Percentiles rank a stretch among this genome's conserved stretches.
phyloP scores from a whole-genome alignment of 2,888 invertebrate species.

The Cataglyphis albicans region DNA sequence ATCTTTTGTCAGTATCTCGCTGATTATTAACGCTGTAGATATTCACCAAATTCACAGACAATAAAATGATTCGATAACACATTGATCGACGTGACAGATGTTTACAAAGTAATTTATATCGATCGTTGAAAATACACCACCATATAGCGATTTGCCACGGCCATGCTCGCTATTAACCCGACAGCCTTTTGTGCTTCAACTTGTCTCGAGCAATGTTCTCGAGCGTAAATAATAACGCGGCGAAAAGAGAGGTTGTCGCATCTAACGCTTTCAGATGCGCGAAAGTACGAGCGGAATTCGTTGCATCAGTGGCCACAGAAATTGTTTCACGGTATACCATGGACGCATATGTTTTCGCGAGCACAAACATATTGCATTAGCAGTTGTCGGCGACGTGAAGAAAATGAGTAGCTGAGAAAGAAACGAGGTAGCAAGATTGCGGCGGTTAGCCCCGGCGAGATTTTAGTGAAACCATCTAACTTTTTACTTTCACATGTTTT shows the following conservation, averaged over 20 bases:
- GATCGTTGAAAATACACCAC: slow-evolving; percentile 19
- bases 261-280: slow-evolving; percentile 39
- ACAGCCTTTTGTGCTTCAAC: slow-evolving; percentile 37
- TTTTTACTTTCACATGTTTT: slow-evolving; percentile 28
- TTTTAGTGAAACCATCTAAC: slow-evolving; percentile 41
- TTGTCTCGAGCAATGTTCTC: slow-evolving; percentile 43
- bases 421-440: slow-evolving; percentile 42
- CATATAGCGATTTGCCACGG: slow-evolving; percentile 7
- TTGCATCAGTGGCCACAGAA: slow-evolving; percentile 41
- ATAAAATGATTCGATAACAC: slow-evolving; percentile 4
- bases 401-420: slow-evolving; percentile 50
- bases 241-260: slow-evolving; percentile 24
- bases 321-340: slow-evolving; percentile 45
- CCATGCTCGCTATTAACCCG: slow-evolving; percentile 24
- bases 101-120: slow-evolving; percentile 43
- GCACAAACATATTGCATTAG: slow-evolving; percentile 55
- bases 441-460: slow-evolving; percentile 34
- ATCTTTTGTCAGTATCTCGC: background rate
- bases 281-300: slow-evolving; percentile 38
- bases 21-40: background rate
- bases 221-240: slow-evolving; percentile 39
- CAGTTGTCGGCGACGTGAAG: slow-evolving; percentile 50
- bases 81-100: background rate
- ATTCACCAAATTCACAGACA: slow-evolving; percentile 14
- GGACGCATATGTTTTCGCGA: slow-evolving; percentile 50